Conservation (phyloP, 2,113 vertebrate species). For the Pluvianellus socialis region DNA sequence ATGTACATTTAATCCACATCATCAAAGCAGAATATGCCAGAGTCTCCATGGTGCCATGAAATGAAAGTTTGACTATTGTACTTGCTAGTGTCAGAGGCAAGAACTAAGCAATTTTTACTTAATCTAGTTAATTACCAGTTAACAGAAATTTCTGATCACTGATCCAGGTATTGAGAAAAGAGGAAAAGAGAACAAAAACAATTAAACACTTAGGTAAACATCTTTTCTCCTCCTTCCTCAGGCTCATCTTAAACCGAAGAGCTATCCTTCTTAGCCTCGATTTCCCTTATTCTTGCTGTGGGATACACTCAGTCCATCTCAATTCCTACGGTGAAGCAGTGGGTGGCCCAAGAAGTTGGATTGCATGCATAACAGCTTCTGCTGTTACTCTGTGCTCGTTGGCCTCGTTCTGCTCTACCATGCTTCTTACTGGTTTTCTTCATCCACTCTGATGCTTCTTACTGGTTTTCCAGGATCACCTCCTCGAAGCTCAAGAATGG, state of each 20-base stretch:
- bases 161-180: background rate
- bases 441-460: background rate
- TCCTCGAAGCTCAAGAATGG: background rate
- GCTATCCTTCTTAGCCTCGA: background rate
- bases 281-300: background rate
- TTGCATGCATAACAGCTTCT: background rate
- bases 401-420: background rate
- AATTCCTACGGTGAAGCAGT: background rate
- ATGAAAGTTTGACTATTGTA: background rate
- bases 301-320: background rate
- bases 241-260: background rate
- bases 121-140: background rate
- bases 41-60: background rate
- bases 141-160: background rate
- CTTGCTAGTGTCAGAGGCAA: background rate
- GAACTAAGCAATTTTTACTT: background rate
- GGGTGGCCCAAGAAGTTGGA: background rate
- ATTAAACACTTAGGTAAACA: background rate
- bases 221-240: background rate
- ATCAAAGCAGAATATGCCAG: background rate
- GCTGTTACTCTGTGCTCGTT: background rate
- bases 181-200: background rate
- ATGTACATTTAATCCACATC: background rate
- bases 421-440: background rate
- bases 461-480: background rate